Evolutionary conservation across 2,888 invertebrate genomes (phyloP).

Genomic region (Amphipoea oculea): DNA sequence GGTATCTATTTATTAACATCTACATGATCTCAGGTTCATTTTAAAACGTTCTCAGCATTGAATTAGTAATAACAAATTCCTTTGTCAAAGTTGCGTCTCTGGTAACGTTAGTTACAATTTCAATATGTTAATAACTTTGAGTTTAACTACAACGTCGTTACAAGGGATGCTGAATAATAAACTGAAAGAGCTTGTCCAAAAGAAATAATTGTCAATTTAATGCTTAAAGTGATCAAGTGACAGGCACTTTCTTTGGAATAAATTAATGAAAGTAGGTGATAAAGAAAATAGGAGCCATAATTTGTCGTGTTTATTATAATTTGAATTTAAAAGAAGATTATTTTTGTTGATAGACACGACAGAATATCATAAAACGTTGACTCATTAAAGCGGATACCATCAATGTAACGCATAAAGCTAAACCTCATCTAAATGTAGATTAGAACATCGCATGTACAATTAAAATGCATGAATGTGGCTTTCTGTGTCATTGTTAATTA

Average conservation of each 20-base stretch:
- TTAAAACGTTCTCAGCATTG: slow-evolving; percentile 9
- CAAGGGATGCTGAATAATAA: slow-evolving; percentile 43
- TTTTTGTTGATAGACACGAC: slow-evolving; percentile 40
- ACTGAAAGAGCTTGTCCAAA: slow-evolving; percentile 60
- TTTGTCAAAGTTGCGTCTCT: slow-evolving; percentile 60
- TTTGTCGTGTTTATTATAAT: slow-evolving; percentile 51
- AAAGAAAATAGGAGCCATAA: slow-evolving; percentile 44
- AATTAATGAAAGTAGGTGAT: slow-evolving; percentile 45
- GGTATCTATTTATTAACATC: slow-evolving; percentile 2
- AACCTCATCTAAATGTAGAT: slow-evolving; percentile 71
- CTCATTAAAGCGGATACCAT: slow-evolving; percentile 53
- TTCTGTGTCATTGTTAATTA: slow-evolving; percentile 70
- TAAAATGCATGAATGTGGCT: slow-evolving; percentile 76
- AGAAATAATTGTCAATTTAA: slow-evolving; percentile 45
- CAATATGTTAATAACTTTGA: slow-evolving; percentile 29
- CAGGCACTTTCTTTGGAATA: slow-evolving; percentile 53
- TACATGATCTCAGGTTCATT: slow-evolving; percentile 3
- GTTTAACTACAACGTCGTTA: slow-evolving; percentile 33
- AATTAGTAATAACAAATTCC: slow-evolving; percentile 54
- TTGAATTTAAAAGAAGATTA: slow-evolving; percentile 32
- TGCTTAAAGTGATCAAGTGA: slow-evolving; percentile 34
- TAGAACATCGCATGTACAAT: slow-evolving; percentile 71
- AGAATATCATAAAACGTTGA: slow-evolving; percentile 55
- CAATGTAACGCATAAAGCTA: slow-evolving; percentile 59
- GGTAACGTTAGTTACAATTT: slow-evolving; percentile 42